Percentiles rank a stretch among this genome's conserved stretches.
phyloP scores from a whole-genome alignment of 2,797 vertebrate genomes.

The Pseudochirops cupreus region DNA sequence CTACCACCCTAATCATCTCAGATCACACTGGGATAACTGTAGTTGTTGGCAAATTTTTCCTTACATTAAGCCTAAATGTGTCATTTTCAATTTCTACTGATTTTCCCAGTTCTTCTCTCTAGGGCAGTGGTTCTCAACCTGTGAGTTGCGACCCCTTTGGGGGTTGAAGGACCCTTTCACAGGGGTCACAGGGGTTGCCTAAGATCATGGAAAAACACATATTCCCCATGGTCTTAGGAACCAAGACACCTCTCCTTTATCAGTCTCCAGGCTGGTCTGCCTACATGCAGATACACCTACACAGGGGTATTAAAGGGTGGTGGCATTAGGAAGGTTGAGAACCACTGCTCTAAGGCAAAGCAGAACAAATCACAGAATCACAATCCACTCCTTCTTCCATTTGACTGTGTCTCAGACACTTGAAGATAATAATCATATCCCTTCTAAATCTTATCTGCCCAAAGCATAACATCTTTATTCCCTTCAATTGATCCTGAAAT shows the following conservation, averaged over 20 bases:
- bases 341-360: not conserved
- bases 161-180: too few relatives aligned
- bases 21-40: not conserved
- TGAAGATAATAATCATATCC: not conserved
- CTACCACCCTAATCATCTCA: not conserved
- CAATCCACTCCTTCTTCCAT: not conserved
- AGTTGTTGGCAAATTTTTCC: not conserved
- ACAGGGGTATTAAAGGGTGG: too few relatives aligned
- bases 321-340: too few relatives aligned
- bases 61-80: not conserved
- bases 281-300: too few relatives aligned
- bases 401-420: not conserved
- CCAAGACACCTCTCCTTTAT: too few relatives aligned
- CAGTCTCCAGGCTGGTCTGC: too few relatives aligned
- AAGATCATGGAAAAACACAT: too few relatives aligned
- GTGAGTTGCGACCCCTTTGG: too few relatives aligned
- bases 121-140: too few relatives aligned
- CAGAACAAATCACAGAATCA: not conserved
- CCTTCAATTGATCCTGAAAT: not conserved
- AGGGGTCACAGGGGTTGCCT: too few relatives aligned
- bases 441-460: not conserved
- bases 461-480: not conserved
- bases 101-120: not conserved
- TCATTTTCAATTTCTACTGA: not conserved
- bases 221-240: too few relatives aligned